phyloP scores from a whole-genome alignment of 1,140 invertebrate genomes.

The Aricia agestis region DNA sequence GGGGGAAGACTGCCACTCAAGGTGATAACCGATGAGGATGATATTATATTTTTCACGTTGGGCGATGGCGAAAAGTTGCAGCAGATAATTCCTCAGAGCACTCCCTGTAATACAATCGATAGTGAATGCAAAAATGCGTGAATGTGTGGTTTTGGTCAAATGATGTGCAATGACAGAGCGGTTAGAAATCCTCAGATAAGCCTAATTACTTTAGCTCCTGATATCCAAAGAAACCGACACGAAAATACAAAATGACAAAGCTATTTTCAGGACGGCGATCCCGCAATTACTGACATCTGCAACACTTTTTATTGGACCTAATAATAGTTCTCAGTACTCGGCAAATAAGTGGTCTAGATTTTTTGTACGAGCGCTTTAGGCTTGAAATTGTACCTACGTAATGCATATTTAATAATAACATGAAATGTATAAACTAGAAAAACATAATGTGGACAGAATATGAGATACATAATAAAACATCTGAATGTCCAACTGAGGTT shows the following conservation, averaged over 20 bases:
- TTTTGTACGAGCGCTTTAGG: not conserved
- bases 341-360: not conserved
- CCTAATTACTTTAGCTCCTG: no score
- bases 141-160: no score
- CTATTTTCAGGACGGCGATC: not conserved
- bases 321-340: not conserved
- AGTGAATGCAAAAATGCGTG: no score
- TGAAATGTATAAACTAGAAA: not conserved
- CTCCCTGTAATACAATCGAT: no score
- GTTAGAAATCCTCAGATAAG: no score
- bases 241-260: not conserved
- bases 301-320: conserved; percentile 4
- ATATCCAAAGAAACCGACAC: not conserved
- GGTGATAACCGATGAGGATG: no score
- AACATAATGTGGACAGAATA: not conserved
- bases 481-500: not conserved
- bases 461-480: not conserved
- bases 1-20: no score
- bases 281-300: not conserved
- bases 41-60: no score
- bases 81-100: no score
- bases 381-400: not conserved
- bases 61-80: no score
- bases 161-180: no score
- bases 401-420: not conserved